Conservation (phyloP, 2,797 vertebrate species). For the Potorous gilbertii region DNA sequence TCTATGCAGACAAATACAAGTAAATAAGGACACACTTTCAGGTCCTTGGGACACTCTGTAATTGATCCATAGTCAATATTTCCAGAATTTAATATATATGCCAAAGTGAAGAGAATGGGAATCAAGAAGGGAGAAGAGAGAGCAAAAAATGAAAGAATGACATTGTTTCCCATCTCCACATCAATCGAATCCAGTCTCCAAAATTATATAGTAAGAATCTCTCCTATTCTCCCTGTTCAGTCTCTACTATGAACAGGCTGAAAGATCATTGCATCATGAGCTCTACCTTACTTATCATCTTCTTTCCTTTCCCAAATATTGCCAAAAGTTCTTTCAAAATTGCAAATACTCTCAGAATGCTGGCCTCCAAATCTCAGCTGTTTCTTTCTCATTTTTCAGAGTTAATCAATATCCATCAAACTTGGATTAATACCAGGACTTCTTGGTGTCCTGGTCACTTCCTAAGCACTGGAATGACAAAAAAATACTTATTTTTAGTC, state of each 20-base stretch:
- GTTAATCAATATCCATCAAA: constrained; percentile 29
- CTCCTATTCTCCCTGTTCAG: neutral
- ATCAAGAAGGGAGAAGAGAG: neutral
- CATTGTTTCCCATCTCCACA: neutral
- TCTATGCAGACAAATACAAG: too few relatives aligned
- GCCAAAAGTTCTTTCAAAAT: constrained; percentile 6
- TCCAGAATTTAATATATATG: neutral
- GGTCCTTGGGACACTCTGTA: too few relatives aligned
- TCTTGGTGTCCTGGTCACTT: neutral
- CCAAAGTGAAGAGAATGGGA: neutral
- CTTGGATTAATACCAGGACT: constrained; percentile 5
- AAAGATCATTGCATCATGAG: neutral
- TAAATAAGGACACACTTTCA: too few relatives aligned
- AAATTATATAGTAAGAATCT: neutral
- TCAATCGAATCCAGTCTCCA: neutral
- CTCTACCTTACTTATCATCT: neutral
- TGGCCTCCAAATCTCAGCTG: constrained; percentile 21
- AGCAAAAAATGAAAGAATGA: neutral
- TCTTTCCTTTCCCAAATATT: constrained; percentile 4
- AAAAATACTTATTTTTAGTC: constrained; percentile 44
- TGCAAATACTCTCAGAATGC: neutral
- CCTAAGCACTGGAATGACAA: neutral
- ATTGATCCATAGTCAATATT: too few relatives aligned
- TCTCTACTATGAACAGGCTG: neutral
- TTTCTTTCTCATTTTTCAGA: neutral